phyloP scores from a whole-genome alignment of 2,797 vertebrate genomes.

The Loris lydekkerianus region DNA sequence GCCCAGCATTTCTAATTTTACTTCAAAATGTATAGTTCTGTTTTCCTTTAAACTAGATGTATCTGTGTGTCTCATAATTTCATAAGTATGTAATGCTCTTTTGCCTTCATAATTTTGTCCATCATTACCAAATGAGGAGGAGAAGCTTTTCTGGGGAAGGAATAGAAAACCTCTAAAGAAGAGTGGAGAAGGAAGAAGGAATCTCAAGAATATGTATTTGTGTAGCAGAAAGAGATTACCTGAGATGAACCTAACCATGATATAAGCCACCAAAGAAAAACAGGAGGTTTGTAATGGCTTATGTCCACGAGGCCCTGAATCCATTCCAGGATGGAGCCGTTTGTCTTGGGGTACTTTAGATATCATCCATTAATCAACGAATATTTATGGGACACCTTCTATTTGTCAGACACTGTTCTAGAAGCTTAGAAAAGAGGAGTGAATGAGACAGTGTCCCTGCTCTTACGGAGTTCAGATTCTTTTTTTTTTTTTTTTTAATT shows the following conservation, averaged over 20 bases:
- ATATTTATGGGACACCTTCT: neutral
- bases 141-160: constrained; percentile 15
- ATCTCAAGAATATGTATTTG: neutral
- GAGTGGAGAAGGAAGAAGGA: neutral
- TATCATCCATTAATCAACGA: neutral
- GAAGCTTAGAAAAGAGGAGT: neutral
- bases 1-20: constrained; percentile 45
- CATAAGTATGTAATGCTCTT: neutral
- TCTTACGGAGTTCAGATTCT: neutral
- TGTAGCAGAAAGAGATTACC: neutral
- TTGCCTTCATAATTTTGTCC: constrained; percentile 28
- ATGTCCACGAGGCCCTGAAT: neutral
- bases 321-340: neutral
- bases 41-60: neutral
- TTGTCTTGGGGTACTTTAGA: neutral
- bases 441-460: neutral
- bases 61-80: neutral
- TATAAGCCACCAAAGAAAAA: neutral
- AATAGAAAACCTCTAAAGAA: constrained; percentile 32
- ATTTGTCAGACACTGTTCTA: neutral
- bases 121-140: constrained; percentile 14
- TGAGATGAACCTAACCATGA: neutral
- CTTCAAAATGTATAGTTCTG: neutral
- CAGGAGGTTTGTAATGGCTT: neutral
- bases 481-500: too few relatives aligned